Evolutionary conservation across 2,113 vertebrate genomes (phyloP).

Genomic region (Xiphophorus hellerii): DNA sequence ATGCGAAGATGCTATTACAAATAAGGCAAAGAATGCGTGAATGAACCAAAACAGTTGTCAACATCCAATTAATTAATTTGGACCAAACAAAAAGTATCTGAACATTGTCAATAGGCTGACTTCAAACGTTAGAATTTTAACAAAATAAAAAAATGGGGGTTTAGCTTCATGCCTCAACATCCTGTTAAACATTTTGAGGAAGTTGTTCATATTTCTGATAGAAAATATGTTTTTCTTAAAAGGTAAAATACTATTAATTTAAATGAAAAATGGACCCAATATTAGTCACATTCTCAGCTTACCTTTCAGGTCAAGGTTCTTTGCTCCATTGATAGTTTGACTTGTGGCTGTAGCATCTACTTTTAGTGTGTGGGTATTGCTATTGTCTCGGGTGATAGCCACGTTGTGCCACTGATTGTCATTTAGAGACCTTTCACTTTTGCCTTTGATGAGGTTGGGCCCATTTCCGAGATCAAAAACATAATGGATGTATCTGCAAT

Average conservation of each 20-base stretch:
- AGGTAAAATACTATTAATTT: background rate
- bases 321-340: slow-evolving; percentile 97
- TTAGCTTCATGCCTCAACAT: background rate
- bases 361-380: slow-evolving; percentile 95
- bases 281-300: slow-evolving; percentile 25
- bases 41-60: too few relatives aligned
- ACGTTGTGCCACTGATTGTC: slow-evolving; percentile 99
- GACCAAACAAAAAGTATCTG: too few relatives aligned
- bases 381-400: slow-evolving; percentile 95
- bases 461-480: slow-evolving; percentile 99
- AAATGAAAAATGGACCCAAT: background rate
- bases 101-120: too few relatives aligned
- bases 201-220: too few relatives aligned
- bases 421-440: slow-evolving; percentile 91
- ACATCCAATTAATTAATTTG: too few relatives aligned
- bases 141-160: background rate
- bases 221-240: too few relatives aligned
- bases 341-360: slow-evolving; percentile 92
- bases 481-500: slow-evolving; percentile 93
- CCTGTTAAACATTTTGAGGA: too few relatives aligned
- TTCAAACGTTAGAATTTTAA: too few relatives aligned
- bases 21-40: too few relatives aligned
- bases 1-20: too few relatives aligned
- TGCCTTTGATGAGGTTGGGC: slow-evolving; percentile 96
- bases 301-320: slow-evolving; percentile 99